These are phyloP conservation scores for Microctenopoma lineatum DNA, from an alignment of 2,797 vertebrate genomes.

Conservation along the genomic window DNA sequence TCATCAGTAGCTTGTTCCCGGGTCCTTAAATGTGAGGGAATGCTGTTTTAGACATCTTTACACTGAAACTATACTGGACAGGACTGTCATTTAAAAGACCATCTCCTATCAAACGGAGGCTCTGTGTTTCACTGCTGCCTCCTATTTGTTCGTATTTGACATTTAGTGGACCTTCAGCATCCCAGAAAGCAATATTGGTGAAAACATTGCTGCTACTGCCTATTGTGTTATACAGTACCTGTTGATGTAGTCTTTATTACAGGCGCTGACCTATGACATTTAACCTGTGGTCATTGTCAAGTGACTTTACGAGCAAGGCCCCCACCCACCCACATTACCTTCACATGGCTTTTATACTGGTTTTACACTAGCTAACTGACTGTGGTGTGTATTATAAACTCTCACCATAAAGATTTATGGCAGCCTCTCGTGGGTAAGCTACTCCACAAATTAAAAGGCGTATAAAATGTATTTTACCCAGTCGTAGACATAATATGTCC, in stretches of 20 bases:
- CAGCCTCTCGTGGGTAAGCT: conserved; percentile 10
- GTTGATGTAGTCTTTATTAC: conserved; percentile 36
- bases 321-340: conserved; percentile 16
- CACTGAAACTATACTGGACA: not conserved
- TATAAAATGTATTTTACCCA: conserved; percentile 22
- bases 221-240: conserved; percentile 22
- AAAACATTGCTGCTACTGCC: conserved; percentile 23
- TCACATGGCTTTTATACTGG: conserved; percentile 27
- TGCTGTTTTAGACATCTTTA: not conserved
- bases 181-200: not conserved
- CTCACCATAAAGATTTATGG: conserved; percentile 40
- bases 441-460: conserved; percentile 33
- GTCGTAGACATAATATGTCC: conserved; percentile 16
- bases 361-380: conserved; percentile 17
- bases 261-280: conserved; percentile 25
- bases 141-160: conserved; percentile 14
- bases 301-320: conserved; percentile 27
- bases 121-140: not conserved
- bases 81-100: not conserved
- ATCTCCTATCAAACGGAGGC: not conserved
- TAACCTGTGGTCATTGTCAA: conserved; percentile 23
- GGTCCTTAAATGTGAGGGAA: not conserved
- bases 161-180: conserved; percentile 1
- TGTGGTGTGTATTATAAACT: conserved; percentile 28
- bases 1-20: too few relatives aligned